phyloP scores from a whole-genome alignment of 2,888 invertebrate genomes.

The Synanthedon vespiformis region DNA sequence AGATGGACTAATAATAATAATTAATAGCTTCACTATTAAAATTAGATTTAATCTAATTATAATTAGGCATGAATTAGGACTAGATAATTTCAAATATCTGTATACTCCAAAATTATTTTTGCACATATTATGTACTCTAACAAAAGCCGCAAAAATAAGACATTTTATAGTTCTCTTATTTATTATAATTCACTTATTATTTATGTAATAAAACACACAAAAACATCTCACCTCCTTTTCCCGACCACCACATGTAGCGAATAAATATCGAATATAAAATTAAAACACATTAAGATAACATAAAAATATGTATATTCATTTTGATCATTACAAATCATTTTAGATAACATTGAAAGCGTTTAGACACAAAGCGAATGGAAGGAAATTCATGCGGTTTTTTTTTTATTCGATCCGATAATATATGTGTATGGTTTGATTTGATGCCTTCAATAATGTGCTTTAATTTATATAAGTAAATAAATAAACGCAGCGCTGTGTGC shows the following conservation, averaged over 20 bases:
- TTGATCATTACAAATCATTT: too few species aligned
- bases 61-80: too few species aligned
- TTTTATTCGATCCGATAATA: background rate
- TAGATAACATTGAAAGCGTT: constrained; percentile 14
- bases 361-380: background rate
- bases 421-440: constrained; percentile 23
- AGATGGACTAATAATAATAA: too few species aligned
- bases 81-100: too few species aligned
- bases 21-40: too few species aligned
- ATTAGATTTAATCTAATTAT: too few species aligned
- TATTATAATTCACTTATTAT: background rate
- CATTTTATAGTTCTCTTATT: too few species aligned
- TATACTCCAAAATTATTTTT: too few species aligned
- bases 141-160: too few species aligned
- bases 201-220: constrained; percentile 3
- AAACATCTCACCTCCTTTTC: constrained; percentile 45
- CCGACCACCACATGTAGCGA: constrained; percentile 29
- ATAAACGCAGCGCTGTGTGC: background rate
- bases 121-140: too few species aligned
- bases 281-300: constrained; percentile 37
- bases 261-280: constrained; percentile 21
- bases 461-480: constrained; percentile 7
- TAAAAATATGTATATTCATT: constrained; percentile 16
- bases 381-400: background rate
- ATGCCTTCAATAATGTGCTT: constrained; percentile 38